Conservation (phyloP, 2,888 invertebrate genomes). For the Criorhina ranunculi region DNA sequence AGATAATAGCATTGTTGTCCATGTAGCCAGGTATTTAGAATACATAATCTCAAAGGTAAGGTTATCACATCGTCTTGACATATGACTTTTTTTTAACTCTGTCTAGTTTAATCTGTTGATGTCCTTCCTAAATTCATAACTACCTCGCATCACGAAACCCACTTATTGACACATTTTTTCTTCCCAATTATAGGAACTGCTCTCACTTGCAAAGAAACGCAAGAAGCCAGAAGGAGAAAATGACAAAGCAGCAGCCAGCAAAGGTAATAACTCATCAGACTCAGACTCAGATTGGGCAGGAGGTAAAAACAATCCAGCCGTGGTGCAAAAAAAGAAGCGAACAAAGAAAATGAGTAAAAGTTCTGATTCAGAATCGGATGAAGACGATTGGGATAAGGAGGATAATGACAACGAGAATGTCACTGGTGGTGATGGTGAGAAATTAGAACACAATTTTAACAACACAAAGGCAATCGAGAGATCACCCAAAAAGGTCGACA, state of each 20-base stretch:
- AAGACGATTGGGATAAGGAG: conserved; percentile 83
- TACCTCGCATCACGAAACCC: no score
- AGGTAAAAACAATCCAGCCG: conserved; percentile 80
- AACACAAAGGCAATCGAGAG: conserved; percentile 82
- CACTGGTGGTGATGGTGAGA: conserved; percentile 76
- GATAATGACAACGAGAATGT: conserved; percentile 82
- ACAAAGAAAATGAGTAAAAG: conserved; percentile 81
- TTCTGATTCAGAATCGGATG: conserved; percentile 82
- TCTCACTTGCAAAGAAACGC: conserved; percentile 92
- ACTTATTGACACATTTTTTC: neutral
- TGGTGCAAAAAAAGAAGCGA: conserved; percentile 84
- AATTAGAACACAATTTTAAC: conserved; percentile 27
- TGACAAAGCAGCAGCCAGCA: conserved; percentile 84
- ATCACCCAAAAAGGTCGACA: conserved; percentile 80
- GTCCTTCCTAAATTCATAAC: no score
- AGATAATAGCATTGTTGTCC: no score
- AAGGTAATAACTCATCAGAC: conserved; percentile 86
- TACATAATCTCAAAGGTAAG: no score
- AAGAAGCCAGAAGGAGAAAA: conserved; percentile 85
- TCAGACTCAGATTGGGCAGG: conserved; percentile 86
- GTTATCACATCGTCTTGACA: no score
- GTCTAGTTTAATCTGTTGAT: no score
- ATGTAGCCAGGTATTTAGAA: no score
- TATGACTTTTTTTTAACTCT: no score
- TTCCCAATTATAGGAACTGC: conserved; percentile 87